phyloP scores from a whole-genome alignment of 2,113 vertebrate genomes.

The Burhinus oedicnemus region DNA sequence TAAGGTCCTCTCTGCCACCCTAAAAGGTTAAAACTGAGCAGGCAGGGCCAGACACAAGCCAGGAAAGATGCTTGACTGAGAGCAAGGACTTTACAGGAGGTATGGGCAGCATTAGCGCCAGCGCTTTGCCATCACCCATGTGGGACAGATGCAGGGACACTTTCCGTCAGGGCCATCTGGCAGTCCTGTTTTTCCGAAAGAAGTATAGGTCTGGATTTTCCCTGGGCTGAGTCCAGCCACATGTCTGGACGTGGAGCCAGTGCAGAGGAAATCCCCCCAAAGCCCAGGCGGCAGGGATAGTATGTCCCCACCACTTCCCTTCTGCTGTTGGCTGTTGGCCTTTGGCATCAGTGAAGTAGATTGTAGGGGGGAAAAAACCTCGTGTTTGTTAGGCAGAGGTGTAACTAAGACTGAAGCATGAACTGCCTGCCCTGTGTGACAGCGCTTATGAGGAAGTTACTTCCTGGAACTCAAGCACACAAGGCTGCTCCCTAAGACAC shows the following conservation, averaged over 20 bases:
- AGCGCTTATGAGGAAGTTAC: fast-evolving
- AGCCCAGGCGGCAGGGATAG: too few relatives aligned
- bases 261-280: background rate
- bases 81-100: background rate
- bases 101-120: background rate
- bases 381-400: fast-evolving
- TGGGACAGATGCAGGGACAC: background rate
- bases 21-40: background rate
- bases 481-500: fast-evolving
- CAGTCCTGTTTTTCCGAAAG: background rate
- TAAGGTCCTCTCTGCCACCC: background rate
- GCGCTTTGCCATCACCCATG: background rate
- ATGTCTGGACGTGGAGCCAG: background rate
- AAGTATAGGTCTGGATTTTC: background rate
- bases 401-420: background rate
- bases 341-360: background rate
- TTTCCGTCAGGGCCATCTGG: background rate
- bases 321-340: too few relatives aligned
- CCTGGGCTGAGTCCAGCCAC: background rate
- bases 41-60: background rate
- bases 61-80: background rate
- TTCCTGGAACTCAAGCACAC: too few relatives aligned
- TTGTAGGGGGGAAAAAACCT: fast-evolving
- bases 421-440: background rate
- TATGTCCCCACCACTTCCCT: background rate